These are phyloP conservation scores for Rhyacichthys aspro DNA, from an alignment of 2,797 vertebrate genomes.

Conservation along the genomic window DNA sequence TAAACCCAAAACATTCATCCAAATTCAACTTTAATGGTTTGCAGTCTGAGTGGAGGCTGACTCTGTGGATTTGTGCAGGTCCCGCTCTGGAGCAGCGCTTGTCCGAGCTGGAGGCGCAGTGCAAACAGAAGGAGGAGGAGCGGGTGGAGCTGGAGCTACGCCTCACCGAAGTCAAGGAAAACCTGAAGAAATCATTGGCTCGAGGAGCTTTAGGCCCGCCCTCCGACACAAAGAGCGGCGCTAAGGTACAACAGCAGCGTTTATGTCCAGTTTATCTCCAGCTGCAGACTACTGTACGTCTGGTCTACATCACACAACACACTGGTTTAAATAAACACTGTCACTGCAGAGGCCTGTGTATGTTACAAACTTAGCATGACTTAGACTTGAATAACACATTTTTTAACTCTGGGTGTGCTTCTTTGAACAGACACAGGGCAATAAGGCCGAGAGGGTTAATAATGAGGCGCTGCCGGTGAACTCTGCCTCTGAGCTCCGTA, in stretches of 20 bases:
- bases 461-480: constrained; percentile 87
- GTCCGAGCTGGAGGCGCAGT: constrained; percentile 85
- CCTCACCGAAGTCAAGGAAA: constrained; percentile 92
- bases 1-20: too few species aligned
- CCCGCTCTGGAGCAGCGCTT: constrained; percentile 83
- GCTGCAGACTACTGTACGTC: background rate
- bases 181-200: constrained; percentile 91
- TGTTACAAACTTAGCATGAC: too few species aligned
- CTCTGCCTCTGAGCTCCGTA: constrained; percentile 89
- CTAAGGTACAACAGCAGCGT: constrained; percentile 69
- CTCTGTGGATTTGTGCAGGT: constrained; percentile 52
- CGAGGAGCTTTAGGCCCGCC: constrained; percentile 87
- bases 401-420: constrained; percentile 5
- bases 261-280: too few species aligned
- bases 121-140: constrained; percentile 88
- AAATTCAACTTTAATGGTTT: too few species aligned
- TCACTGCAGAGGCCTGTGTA: background rate
- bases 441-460: constrained; percentile 72
- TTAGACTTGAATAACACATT: too few species aligned
- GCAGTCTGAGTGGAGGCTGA: background rate
- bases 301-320: too few species aligned
- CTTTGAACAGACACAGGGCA: constrained; percentile 60
- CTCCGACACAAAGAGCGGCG: constrained; percentile 75
- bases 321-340: background rate
- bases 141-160: constrained; percentile 91